A percentile compares a stretch with the other conserved stretches of the same genome.
These are phyloP conservation scores for Cyprinodon tularosa DNA, from an alignment of 2,113 vertebrate genomes.

Conservation along the genomic window DNA sequence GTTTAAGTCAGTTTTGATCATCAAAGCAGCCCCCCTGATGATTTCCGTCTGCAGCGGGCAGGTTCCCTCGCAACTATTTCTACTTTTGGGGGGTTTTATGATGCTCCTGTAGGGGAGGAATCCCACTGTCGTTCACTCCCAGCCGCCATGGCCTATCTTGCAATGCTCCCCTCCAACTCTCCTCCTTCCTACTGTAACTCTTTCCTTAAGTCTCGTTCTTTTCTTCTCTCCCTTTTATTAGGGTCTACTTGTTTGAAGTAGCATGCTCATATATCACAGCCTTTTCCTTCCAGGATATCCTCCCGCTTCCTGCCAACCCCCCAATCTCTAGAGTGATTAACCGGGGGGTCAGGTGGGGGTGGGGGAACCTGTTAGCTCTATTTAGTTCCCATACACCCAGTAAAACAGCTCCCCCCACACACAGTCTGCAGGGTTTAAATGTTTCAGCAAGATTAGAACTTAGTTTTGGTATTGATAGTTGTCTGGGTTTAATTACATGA, in stretches of 20 bases:
- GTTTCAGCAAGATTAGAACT: neutral
- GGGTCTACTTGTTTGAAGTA: slow-evolving; percentile 70
- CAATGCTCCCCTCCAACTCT: slow-evolving; percentile 46
- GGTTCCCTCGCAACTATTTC: slow-evolving; percentile 3
- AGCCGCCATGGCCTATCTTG: slow-evolving; percentile 26
- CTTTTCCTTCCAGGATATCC: slow-evolving; percentile 73
- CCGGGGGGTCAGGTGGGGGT: slow-evolving; percentile 17
- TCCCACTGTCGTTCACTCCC: slow-evolving; percentile 22
- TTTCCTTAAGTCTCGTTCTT: slow-evolving; percentile 34
- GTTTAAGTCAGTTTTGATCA: slow-evolving; percentile 8
- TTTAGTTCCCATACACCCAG: slow-evolving; percentile 57
- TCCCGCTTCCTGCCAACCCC: slow-evolving; percentile 72
- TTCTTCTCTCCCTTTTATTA: slow-evolving; percentile 68
- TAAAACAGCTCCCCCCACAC: neutral
- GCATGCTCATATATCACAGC: slow-evolving; percentile 76
- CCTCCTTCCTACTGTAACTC: slow-evolving; percentile 43
- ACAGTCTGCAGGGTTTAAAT: neutral
- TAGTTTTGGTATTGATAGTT: neutral
- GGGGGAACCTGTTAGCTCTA: slow-evolving; percentile 64
- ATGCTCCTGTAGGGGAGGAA: slow-evolving; percentile 4
- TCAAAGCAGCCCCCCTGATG: slow-evolving; percentile 21
- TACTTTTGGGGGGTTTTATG: slow-evolving; percentile 30
- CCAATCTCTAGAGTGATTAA: slow-evolving; percentile 34
- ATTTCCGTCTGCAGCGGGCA: neutral
- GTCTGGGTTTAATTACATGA: neutral